Conservation (phyloP, 1,140 invertebrate genomes). For the Saxidomus purpurata region DNA sequence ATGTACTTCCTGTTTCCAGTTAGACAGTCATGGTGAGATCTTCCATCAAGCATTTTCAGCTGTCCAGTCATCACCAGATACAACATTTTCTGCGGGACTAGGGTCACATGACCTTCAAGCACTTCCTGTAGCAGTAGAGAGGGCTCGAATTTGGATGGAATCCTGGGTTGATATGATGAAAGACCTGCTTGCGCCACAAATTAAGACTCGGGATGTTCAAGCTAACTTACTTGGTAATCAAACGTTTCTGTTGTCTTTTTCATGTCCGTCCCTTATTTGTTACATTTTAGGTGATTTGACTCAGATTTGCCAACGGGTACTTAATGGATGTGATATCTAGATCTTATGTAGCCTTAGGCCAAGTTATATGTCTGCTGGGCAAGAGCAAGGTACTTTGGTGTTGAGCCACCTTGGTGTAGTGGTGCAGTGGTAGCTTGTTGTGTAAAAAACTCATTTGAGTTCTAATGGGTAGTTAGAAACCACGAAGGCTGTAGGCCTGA, state of each 20-base stretch:
- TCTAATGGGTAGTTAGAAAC: too few relatives aligned
- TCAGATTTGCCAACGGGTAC: too few relatives aligned
- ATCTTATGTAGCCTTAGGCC: too few relatives aligned
- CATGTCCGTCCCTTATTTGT: not conserved
- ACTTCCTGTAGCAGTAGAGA: constrained; percentile 19
- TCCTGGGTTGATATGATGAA: constrained; percentile 1
- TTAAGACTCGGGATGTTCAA: not conserved
- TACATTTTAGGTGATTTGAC: not conserved
- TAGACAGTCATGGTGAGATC: constrained; percentile 69
- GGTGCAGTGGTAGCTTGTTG: too few relatives aligned
- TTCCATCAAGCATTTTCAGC: constrained; percentile 67
- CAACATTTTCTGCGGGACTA: constrained; percentile 65
- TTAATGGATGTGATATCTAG: too few relatives aligned
- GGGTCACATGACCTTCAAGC: constrained; percentile 42
- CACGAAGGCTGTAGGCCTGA: too few relatives aligned
- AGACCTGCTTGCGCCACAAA: not conserved
- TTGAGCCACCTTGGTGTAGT: too few relatives aligned
- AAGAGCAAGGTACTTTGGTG: too few relatives aligned
- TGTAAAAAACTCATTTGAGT: too few relatives aligned
- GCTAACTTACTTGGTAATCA: not conserved
- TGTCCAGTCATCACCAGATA: constrained; percentile 28
- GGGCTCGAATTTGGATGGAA: constrained; percentile 35
- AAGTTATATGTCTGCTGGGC: too few relatives aligned
- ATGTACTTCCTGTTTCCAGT: constrained; percentile 51
- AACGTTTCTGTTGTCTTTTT: too few relatives aligned